Conservation (phyloP, 1,140 invertebrate species). For the Oreohelix idahoensis region DNA sequence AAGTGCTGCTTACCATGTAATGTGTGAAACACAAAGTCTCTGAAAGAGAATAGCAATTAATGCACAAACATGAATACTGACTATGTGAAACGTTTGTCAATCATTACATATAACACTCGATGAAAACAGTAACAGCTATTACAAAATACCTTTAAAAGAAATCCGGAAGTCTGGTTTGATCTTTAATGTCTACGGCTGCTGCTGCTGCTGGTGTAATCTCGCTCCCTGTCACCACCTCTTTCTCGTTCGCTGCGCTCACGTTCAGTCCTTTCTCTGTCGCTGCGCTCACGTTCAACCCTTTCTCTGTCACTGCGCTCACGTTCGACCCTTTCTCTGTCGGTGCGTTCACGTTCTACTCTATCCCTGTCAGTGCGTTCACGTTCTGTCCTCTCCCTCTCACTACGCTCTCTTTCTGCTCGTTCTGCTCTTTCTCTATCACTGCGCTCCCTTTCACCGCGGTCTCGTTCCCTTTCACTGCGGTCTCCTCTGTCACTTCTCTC, state of each 20-base stretch:
- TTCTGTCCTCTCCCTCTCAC: slow-evolving; percentile 62
- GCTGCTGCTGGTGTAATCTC: slow-evolving; percentile 59
- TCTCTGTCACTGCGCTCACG: slow-evolving; percentile 65
- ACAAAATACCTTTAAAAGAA: not conserved
- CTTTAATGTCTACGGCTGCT: slow-evolving; percentile 28
- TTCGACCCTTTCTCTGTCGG: slow-evolving; percentile 66
- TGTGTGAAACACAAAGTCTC: not conserved
- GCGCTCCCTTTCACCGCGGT: slow-evolving; percentile 54
- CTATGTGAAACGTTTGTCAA: too few relatives aligned
- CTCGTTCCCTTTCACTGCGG: slow-evolving; percentile 64
- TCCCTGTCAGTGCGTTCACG: slow-evolving; percentile 54
- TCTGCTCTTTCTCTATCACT: slow-evolving; percentile 58
- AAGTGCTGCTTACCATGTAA: not conserved
- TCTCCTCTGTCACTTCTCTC: slow-evolving; percentile 70
- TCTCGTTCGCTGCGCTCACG: slow-evolving; percentile 53
- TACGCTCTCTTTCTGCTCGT: slow-evolving; percentile 41
- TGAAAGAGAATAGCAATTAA: not conserved
- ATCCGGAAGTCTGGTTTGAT: not conserved
- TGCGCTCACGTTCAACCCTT: slow-evolving; percentile 53
- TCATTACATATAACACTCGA: too few relatives aligned
- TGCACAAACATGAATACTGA: not conserved
- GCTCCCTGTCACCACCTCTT: slow-evolving; percentile 53
- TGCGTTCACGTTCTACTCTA: slow-evolving; percentile 61
- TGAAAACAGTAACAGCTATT: not conserved
- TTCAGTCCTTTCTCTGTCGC: slow-evolving; percentile 66